Evolutionary conservation across 2,113 vertebrate genomes (phyloP), one percentile per base, ranked within the genome.

Genomic region (Elephantulus edwardii): DNA sequence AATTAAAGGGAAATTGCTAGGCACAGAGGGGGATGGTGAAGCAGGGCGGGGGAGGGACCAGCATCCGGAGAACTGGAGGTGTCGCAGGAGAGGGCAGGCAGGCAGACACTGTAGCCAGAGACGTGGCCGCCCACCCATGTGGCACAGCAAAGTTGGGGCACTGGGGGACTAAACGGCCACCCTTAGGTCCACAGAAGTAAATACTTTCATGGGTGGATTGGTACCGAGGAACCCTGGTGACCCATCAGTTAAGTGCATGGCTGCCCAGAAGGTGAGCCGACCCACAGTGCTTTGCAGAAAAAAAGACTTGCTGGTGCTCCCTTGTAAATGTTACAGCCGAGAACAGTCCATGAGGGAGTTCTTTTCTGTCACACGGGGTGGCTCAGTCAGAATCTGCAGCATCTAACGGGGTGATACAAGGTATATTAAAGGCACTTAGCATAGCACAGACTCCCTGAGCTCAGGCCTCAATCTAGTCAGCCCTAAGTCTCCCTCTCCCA

Each of bases 361-460:
- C 66, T 68, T n/a, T n/a, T n/a, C n/a, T 62, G 11, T 62, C 58
- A 62, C 58, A 62, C 33, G 11, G 58, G 28, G 58, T 62, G 28
- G 14, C 58, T 62, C 12, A 33, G 33, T 58, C 9, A 10, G 22
- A 28, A 58, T 68, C 66, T n/a, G 35, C 66, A 17, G n/a, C 26
- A 35, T 28, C 11, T 19, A 28, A 7, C 8, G 48, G 38, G 40
- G 38, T 20, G 68, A 40, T 22, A 20, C 4, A 0, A 1, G 46
- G 19, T 12, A 9, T 0, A 1, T 1, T 1, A 70, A 11, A 35
- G n/a, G 30, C 28, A 16, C 2, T 4, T 5, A n/a, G 19, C 20
- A 0, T 1, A 5, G 30, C 6, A 1, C 2, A 6, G 26, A 56
- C 78, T 16, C 28, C 38, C 20, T 1, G 2, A 60, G 35, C 48